These are phyloP conservation scores for Urocyon cinereoargenteus DNA, from an alignment of 2,797 vertebrate genomes.

Conservation along the genomic window DNA sequence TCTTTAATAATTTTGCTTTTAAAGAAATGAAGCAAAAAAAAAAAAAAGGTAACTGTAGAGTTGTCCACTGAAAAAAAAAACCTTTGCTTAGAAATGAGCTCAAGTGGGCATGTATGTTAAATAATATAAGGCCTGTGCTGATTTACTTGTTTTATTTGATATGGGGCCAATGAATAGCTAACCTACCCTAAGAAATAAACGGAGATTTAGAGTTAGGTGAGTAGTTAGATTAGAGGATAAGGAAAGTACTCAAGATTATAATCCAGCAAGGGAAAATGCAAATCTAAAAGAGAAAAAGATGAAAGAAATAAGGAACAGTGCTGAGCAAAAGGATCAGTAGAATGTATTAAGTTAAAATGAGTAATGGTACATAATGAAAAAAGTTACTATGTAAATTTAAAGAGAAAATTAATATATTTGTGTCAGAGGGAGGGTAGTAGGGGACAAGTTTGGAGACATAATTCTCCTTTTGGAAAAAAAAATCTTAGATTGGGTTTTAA, in stretches of 20 bases:
- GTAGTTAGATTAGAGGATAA: not conserved
- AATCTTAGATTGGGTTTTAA: not conserved
- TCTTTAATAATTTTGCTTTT: not conserved
- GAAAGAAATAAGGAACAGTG: not conserved
- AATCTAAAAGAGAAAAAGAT: not conserved
- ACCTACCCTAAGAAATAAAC: not conserved
- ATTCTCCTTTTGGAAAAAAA: not conserved
- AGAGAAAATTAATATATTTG: not conserved
- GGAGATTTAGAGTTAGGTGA: not conserved
- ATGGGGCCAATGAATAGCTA: not conserved
- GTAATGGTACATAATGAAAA: not conserved
- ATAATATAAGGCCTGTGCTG: not conserved
- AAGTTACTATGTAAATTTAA: not conserved
- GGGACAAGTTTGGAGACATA: not conserved
- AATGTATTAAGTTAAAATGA: not conserved
- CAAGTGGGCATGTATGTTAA: not conserved
- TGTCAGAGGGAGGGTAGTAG: too few relatives aligned
- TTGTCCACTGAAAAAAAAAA: not conserved
- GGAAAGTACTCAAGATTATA: not conserved
- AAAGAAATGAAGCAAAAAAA: not conserved
- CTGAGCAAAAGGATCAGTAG: not conserved
- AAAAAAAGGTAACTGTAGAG: not conserved
- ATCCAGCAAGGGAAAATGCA: not conserved
- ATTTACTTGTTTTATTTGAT: not conserved
- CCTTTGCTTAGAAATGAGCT: not conserved